Percentiles rank a stretch among this genome's conserved stretches.
phyloP scores from a whole-genome alignment of 1,140 invertebrate genomes.

The Leptopilina clavipes region DNA sequence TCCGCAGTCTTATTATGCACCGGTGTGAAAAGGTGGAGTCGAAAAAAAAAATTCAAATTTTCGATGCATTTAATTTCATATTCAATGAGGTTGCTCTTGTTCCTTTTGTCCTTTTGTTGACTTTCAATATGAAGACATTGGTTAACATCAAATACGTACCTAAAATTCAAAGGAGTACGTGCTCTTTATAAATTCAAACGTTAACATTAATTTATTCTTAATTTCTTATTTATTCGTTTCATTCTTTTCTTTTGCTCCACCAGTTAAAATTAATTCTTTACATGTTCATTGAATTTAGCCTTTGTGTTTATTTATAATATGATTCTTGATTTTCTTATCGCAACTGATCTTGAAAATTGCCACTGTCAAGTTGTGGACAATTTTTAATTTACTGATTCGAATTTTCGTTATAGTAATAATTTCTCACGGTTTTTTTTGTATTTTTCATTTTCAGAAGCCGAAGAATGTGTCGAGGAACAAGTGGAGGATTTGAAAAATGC shows the following conservation, averaged over 20 bases:
- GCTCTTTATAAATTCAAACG: neutral
- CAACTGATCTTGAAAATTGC: no score
- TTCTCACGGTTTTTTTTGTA: no score
- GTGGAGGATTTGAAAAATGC: slow-evolving; percentile 51
- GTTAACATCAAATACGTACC: slow-evolving; percentile 13
- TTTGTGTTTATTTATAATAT: no score
- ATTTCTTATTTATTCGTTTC: neutral
- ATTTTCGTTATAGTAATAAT: no score
- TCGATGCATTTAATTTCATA: neutral
- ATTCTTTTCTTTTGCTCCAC: neutral
- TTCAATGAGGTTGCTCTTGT: neutral
- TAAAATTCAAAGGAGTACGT: slow-evolving; percentile 18
- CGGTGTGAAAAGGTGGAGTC: neutral
- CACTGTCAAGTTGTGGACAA: no score
- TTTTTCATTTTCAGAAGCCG: slow-evolving; percentile 52
- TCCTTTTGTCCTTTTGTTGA: neutral
- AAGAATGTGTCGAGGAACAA: slow-evolving; percentile 43
- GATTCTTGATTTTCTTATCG: no score
- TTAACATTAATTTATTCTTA: neutral
- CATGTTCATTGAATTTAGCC: neutral
- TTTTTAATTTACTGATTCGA: no score
- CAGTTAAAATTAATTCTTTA: neutral
- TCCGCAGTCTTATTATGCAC: neutral
- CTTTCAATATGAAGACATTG: slow-evolving; percentile 11
- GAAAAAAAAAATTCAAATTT: slow-evolving; percentile 3